Percentiles rank a stretch among this genome's conserved stretches.
phyloP scores from a whole-genome alignment of 2,113 vertebrate species.

The Engraulis encrasicolus region DNA sequence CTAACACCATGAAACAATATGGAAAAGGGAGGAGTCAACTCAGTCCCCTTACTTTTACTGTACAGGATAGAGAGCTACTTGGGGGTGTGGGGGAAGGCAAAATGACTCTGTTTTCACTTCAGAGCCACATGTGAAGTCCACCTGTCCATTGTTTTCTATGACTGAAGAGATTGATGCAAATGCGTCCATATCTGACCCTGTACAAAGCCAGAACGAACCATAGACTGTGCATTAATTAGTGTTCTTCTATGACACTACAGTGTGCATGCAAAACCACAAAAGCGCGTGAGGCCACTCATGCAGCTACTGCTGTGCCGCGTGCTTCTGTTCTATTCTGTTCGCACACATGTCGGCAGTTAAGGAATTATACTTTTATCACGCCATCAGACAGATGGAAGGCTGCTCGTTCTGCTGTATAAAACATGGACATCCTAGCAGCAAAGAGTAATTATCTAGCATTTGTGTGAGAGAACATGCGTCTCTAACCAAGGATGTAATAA shows the following conservation, averaged over 20 bases:
- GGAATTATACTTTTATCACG: conserved; percentile 22
- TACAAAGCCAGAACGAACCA: neutral
- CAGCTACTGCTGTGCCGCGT: neutral
- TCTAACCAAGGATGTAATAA: neutral
- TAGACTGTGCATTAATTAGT: neutral
- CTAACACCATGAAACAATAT: too few relatives aligned
- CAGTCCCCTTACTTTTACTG: too few relatives aligned
- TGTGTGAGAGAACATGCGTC: neutral
- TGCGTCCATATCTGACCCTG: neutral
- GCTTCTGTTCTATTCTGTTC: neutral
- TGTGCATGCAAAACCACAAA: neutral
- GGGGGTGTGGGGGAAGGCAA: neutral
- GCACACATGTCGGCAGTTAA: neutral
- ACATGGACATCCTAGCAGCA: neutral
- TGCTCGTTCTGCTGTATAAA: neutral
- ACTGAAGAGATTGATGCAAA: neutral
- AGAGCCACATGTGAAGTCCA: neutral
- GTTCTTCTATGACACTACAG: neutral
- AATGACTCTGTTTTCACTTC: neutral
- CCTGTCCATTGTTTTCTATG: neutral
- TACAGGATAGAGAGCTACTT: too few relatives aligned
- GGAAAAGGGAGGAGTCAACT: too few relatives aligned
- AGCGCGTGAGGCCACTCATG: neutral
- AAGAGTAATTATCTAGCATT: conserved; percentile 1
- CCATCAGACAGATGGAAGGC: neutral